Base-by-base conservation (phyloP, 2,888 invertebrate genomes). In the Pharmacophagus antenor region DNA sequence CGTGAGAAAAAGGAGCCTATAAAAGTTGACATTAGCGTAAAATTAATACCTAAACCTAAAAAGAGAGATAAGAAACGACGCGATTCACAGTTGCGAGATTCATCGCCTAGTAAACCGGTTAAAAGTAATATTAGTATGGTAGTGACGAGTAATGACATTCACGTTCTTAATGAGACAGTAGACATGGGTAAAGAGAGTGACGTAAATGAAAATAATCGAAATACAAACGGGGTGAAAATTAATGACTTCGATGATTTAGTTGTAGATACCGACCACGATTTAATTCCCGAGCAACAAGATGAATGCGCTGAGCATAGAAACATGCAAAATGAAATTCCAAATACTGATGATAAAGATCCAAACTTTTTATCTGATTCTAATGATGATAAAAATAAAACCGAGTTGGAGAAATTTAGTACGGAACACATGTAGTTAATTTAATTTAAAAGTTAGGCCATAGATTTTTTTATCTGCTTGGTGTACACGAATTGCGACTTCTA, bases 1-100 rank as follows among this genome's bases (percentile, higher is more conserved):
- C 91, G 86, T 59, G 91, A 90, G 90, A 91, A 91, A 91, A 93
- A 93, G 92, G 93, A 93, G 85, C 94, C 94, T 56, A 93, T 95
- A 70, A 95, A 95, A 91, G 93, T 95, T 85, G 95, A 95, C 80
- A 94, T 95, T 74, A 94, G 94, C 82, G 94, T 95, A 65, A 94
- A 95, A 81, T 88, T 95, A 79, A 92, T 95, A 81, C 94, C 95
- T 67, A 94, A 94, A 62, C 79, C 87, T 51, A 82, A 82, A 55
- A 91, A 87, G 67, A 87, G 81, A 68, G 90, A 91, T 52, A 88
- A 77, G 66, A 88, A 84, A 67, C 82, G 75, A 68, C 75, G 82
- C 37, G 81, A 79, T 56, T 72, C 73, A 31, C 77, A 83, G 52
- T 71, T 82, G 52, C 82, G 87, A 60, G 85, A 85, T 15, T 56